These are phyloP conservation scores for Vollenhovia emeryi DNA, from an alignment of 1,140 invertebrate genomes.

Conservation along the genomic window DNA sequence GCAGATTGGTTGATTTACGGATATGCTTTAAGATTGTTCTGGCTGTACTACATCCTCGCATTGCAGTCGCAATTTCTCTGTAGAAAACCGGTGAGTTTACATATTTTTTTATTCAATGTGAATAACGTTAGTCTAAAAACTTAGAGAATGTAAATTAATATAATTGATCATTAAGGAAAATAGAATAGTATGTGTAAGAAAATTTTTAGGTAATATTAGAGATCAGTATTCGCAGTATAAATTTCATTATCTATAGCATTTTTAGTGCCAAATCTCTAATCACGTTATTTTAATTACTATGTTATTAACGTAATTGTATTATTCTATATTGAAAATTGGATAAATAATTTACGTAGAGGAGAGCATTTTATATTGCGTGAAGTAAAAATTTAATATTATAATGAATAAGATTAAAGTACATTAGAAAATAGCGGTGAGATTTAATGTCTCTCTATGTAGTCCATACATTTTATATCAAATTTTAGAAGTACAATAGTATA, in stretches of 20 bases:
- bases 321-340: neutral
- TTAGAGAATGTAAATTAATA: neutral
- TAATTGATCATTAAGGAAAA: neutral
- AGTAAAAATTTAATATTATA: neutral
- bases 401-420: conserved; percentile 1
- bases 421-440: neutral
- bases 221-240: neutral
- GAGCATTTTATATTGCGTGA: neutral
- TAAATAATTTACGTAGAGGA: neutral
- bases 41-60: conserved; percentile 90
- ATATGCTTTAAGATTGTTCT: conserved; percentile 91
- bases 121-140: neutral
- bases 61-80: conserved; percentile 90
- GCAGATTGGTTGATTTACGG: conserved; percentile 90
- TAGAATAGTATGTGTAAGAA: conserved; percentile 9
- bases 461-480: neutral
- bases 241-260: conserved; percentile 4
- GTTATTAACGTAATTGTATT: neutral
- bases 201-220: neutral
- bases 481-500: conserved; percentile 17
- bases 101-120: neutral
- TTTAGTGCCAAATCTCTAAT: neutral
- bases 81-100: conserved; percentile 88
- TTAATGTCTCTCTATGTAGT: neutral
- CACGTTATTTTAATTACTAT: neutral